Conservation (phyloP, 2,888 invertebrate species). For the Strigamia maritima region DNA sequence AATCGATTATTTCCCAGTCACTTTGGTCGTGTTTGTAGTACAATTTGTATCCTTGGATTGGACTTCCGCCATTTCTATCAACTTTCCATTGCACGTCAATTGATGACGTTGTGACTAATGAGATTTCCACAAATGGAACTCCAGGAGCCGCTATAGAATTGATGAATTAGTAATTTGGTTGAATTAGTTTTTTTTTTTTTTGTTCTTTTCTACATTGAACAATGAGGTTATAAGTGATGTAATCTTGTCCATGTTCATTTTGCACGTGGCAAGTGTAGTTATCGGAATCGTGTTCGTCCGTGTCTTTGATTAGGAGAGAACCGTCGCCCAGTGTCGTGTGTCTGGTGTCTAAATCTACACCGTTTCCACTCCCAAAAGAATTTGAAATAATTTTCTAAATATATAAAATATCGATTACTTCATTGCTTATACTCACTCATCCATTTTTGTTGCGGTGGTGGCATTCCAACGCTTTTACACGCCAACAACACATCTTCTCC, state of each 20-base stretch:
- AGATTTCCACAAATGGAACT: conserved; percentile 63
- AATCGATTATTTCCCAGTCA: conserved; percentile 60
- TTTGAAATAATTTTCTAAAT: neutral
- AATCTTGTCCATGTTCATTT: conserved; percentile 87
- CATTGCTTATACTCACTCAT: conserved; percentile 31
- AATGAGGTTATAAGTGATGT: conserved; percentile 83
- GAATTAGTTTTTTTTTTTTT: too few relatives aligned
- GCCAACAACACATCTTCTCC: conserved; percentile 48
- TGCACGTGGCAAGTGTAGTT: conserved; percentile 92
- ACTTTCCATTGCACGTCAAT: conserved; percentile 56
- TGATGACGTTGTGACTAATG: conserved; percentile 67
- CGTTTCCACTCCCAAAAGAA: conserved; percentile 28
- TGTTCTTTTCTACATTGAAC: conserved; percentile 76
- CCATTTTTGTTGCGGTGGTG: conserved; percentile 49
- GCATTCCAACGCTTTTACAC: conserved; percentile 51
- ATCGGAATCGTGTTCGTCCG: conserved; percentile 83
- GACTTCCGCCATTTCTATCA: conserved; percentile 31
- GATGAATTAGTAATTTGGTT: neutral
- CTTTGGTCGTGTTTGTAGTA: neutral
- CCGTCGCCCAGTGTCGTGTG: conserved; percentile 83
- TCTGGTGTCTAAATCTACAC: conserved; percentile 60
- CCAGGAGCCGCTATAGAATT: conserved; percentile 57
- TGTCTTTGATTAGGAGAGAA: conserved; percentile 80
- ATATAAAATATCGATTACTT: neutral
- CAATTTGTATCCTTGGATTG: neutral